These are phyloP conservation scores for Coracias cyanogaster DNA, from an alignment of 2,797 vertebrate species.

Conservation along the genomic window DNA sequence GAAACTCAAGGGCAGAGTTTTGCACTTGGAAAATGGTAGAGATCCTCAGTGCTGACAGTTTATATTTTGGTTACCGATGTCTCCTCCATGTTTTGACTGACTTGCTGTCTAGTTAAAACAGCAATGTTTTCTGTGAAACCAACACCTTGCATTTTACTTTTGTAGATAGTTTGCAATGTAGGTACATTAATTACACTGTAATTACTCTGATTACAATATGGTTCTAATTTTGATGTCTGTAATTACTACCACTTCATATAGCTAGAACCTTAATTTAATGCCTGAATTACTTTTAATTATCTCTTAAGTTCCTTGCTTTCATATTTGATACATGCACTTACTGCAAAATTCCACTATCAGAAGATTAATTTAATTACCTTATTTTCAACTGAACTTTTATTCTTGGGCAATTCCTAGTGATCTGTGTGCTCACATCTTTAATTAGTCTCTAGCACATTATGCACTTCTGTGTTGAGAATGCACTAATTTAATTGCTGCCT, in stretches of 20 bases:
- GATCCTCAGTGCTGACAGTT: neutral
- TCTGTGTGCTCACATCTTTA: constrained; percentile 26
- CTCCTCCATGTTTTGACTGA: neutral
- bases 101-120: neutral
- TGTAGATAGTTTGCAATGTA: constrained; percentile 4
- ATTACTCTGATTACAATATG: constrained; percentile 64
- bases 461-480: neutral
- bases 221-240: constrained; percentile 58
- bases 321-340: constrained; percentile 43
- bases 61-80: neutral
- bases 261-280: constrained; percentile 67
- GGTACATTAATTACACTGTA: constrained; percentile 42
- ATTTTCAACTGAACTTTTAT: constrained; percentile 58
- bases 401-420: constrained; percentile 50
- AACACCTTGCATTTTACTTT: neutral
- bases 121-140: neutral
- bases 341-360: constrained; percentile 61
- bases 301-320: constrained; percentile 49
- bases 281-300: constrained; percentile 67
- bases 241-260: constrained; percentile 49
- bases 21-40: neutral
- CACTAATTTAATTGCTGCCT: neutral
- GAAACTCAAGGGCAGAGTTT: neutral
- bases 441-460: constrained; percentile 19
- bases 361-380: constrained; percentile 69